Evolutionary conservation across 2,797 vertebrate species (phyloP).

Genomic region (Austrolebias charrua): DNA sequence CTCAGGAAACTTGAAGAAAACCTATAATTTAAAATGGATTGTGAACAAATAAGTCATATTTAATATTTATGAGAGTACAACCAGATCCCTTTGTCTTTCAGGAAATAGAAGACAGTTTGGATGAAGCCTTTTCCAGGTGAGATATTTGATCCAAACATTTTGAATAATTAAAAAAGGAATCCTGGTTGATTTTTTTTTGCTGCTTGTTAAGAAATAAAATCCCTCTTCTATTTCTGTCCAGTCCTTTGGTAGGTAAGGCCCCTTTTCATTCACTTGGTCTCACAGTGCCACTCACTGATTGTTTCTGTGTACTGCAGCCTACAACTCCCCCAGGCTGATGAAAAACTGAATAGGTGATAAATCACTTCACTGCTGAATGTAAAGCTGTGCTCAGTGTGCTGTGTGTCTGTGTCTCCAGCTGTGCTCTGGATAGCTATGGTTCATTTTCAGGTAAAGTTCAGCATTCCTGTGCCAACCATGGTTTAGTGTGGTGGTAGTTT

Average conservation of each 20-base stretch:
- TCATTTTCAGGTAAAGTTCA: slow-evolving; percentile 78
- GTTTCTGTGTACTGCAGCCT: slow-evolving; percentile 41
- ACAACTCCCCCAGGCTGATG: neutral
- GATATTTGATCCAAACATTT: slow-evolving; percentile 1
- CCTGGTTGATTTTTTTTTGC: slow-evolving; percentile 13
- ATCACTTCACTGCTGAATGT: slow-evolving; percentile 8
- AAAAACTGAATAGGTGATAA: slow-evolving; percentile 9
- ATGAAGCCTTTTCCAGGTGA: slow-evolving; percentile 96
- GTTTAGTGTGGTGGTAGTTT: slow-evolving; percentile 42
- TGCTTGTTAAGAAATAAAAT: neutral
- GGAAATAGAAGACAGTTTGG: slow-evolving; percentile 89
- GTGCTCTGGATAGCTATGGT: slow-evolving; percentile 80
- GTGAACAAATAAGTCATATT: neutral
- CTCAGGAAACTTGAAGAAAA: neutral
- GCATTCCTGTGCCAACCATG: slow-evolving; percentile 28
- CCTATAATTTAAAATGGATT: neutral
- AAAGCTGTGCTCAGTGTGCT: slow-evolving; percentile 54
- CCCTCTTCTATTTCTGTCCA: too few relatives aligned
- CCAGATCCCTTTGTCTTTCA: slow-evolving; percentile 57
- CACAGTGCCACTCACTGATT: slow-evolving; percentile 34
- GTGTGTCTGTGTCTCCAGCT: slow-evolving; percentile 79
- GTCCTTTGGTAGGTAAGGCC: too few relatives aligned
- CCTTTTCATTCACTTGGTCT: slow-evolving; percentile 8
- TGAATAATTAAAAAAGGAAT: slow-evolving; percentile 1
- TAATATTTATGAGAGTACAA: neutral